Conservation (phyloP, 2,797 vertebrate genomes). For the Micropoecilia bifurca region DNA sequence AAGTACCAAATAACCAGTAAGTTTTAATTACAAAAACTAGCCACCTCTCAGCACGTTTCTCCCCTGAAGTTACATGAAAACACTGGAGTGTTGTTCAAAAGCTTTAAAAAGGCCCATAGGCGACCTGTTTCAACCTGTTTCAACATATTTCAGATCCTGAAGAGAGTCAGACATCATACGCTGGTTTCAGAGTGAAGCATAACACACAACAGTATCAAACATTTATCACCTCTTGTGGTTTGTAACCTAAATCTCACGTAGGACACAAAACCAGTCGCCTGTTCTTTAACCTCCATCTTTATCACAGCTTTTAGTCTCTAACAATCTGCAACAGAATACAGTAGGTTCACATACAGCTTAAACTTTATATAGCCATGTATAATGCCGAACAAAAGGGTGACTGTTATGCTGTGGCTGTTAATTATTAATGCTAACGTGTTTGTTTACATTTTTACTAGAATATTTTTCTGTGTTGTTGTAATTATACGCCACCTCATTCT, state of each 20-base stretch:
- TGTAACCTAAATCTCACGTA: slow-evolving; percentile 5
- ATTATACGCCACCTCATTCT: background rate
- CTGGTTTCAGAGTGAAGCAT: slow-evolving; percentile 38
- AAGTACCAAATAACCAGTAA: slow-evolving; percentile 13
- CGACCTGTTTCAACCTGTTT: background rate
- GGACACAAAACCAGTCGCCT: slow-evolving; percentile 31
- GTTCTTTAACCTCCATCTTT: slow-evolving; percentile 43
- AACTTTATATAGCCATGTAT: too few relatives aligned
- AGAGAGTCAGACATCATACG: slow-evolving; percentile 39
- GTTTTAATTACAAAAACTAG: slow-evolving; percentile 16
- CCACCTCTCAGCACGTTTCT: slow-evolving; percentile 28
- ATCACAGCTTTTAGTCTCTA: slow-evolving; percentile 30
- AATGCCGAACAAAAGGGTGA: background rate
- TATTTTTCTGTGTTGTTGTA: background rate
- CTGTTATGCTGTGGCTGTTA: background rate
- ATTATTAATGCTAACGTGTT: background rate
- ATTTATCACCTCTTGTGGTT: slow-evolving; percentile 37
- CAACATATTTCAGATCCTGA: background rate
- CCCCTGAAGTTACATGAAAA: background rate
- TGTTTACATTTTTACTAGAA: background rate
- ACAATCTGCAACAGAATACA: slow-evolving; percentile 28
- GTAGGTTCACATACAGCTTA: slow-evolving; percentile 26
- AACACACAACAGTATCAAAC: slow-evolving; percentile 33
- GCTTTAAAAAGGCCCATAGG: background rate
- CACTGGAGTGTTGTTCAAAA: background rate